phyloP scores from a whole-genome alignment of 2,113 vertebrate genomes.

The Motacilla tschutschensis region DNA sequence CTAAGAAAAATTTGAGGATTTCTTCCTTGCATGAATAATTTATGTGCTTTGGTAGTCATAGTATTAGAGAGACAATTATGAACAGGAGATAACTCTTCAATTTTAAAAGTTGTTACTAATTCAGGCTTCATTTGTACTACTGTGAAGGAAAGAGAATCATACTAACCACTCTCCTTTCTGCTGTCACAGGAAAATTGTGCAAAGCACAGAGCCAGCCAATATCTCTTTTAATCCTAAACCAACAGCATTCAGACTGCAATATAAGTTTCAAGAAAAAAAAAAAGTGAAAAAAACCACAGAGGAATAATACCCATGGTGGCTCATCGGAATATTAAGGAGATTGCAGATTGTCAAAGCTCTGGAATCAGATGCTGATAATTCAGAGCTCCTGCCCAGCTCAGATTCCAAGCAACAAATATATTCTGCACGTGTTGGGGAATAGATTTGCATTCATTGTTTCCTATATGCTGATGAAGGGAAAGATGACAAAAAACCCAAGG shows the following conservation, averaged over 20 bases:
- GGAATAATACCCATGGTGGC: background rate
- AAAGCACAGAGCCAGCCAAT: background rate
- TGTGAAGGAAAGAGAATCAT: background rate
- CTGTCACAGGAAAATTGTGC: slow-evolving; percentile 2
- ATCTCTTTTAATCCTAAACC: slow-evolving; percentile 3
- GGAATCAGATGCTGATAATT: slow-evolving; percentile 16
- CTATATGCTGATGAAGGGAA: background rate
- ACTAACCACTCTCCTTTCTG: background rate
- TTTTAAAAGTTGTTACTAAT: background rate
- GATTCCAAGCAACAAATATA: slow-evolving; percentile 11
- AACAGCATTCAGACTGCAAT: slow-evolving; percentile 7
- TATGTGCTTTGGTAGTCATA: background rate
- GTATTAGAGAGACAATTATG: background rate
- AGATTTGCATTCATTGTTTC: slow-evolving; percentile 27
- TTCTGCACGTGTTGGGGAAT: background rate
- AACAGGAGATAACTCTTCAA: background rate
- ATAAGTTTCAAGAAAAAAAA: background rate
- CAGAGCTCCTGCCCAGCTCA: slow-evolving; percentile 12
- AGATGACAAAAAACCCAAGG: background rate
- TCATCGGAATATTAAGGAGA: slow-evolving; percentile 38
- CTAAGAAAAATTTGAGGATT: background rate
- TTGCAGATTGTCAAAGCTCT: slow-evolving; percentile 7
- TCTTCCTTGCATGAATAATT: background rate
- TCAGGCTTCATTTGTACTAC: background rate
- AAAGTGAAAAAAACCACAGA: background rate